Base-by-base conservation (phyloP, 2,888 invertebrate genomes). In the Polyommatus icarus region DNA sequence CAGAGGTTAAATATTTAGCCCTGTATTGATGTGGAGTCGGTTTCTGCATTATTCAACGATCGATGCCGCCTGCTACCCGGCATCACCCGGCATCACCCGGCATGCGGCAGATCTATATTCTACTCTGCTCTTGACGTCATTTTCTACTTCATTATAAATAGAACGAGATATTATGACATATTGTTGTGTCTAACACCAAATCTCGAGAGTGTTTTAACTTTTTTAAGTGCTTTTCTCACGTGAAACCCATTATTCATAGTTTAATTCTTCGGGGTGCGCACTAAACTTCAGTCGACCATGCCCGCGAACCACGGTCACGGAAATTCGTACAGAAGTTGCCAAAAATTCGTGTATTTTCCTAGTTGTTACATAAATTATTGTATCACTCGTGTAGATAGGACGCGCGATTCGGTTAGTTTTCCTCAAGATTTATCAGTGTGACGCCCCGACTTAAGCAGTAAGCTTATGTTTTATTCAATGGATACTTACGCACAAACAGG, bases 1-100 rank as follows among this genome's bases (percentile, higher is more conserved):
- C 85, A 87, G 87, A 91, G 88, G 90, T 92, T 90, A 90, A 88
- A 89, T 86, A 91, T 91, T 86, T 90, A 87, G 83, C 82, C 81
- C 83, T 85, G 83, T 84, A 82, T 83, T 82, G 80, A 81, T 80
- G 83, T 83, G 83, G 85, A 83, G 84, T 78, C 83, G 84, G 85
- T 83, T 85, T 84, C 84, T 93, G 89, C 89, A 93, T 94, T 87
- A 93, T 91, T 90, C 90, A 92, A 91, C 87, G 88, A 89, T 88
- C 85, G 85, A 84, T 84, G 84, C 85, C 84, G 84, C 85, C 50
- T 29, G 24, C 82, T 83, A 83, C 81, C 84, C 80, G 82, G 84
- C 24, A 24, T 24, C 81, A 80, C 80, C 10, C 73, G 32, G 81
- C 82, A 83, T 78, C 81, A 80, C 80, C 10, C 73, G 32, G 81